These are phyloP conservation scores for Spinibarbus caldwelli DNA, from an alignment of 2,797 vertebrate genomes.

Conservation along the genomic window DNA sequence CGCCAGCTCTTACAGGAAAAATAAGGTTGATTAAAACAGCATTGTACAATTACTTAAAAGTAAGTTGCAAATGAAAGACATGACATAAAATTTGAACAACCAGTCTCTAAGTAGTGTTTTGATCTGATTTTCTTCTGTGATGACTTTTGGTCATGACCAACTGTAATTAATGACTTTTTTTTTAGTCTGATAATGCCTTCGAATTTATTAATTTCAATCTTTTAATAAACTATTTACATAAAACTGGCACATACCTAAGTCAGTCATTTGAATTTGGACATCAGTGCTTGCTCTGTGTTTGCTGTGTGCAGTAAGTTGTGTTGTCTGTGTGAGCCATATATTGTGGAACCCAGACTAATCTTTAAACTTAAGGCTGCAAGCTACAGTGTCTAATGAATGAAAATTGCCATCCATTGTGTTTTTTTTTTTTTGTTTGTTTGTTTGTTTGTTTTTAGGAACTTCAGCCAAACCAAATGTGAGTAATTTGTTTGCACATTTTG, in stretches of 20 bases:
- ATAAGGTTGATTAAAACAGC: not conserved
- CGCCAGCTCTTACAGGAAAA: fast-evolving
- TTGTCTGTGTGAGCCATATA: no score
- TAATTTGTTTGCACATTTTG: not conserved
- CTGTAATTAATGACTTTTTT: not conserved
- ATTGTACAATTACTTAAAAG: not conserved
- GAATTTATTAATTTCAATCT: not conserved
- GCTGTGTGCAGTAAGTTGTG: not conserved
- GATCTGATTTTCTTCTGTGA: not conserved
- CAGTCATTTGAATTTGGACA: not conserved
- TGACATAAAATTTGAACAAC: not conserved
- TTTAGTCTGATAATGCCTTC: not conserved
- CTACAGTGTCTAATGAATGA: no score
- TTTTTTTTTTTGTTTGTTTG: no score
- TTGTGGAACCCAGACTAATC: no score
- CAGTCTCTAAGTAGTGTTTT: not conserved
- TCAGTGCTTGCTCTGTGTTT: no score
- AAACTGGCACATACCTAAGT: not conserved
- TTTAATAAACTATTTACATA: not conserved
- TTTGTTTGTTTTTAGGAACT: no score
- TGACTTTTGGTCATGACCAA: not conserved
- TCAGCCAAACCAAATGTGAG: conserved; percentile 9
- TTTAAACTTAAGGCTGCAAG: no score
- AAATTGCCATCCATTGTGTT: no score
- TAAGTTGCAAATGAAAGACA: not conserved